Evolutionary conservation across 2,888 invertebrate species (phyloP), one percentile per base, ranked within the genome.

Genomic region (Amphimallon solstitiale): DNA sequence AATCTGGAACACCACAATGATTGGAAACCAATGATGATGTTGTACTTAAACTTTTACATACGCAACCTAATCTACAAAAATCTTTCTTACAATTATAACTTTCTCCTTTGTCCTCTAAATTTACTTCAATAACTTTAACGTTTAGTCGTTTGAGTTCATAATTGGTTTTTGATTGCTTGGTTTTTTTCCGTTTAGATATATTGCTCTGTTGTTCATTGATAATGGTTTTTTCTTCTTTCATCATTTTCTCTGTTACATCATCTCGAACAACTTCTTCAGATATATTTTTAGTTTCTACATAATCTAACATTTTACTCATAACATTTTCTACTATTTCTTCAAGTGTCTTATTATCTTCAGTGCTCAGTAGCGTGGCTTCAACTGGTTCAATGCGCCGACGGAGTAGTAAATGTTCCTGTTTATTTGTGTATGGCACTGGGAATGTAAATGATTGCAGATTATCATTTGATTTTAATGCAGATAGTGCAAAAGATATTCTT

Each of bases 41-140:
- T 66, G 84, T 83, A 34, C 80, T 76, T 34, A 90, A 76, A 72
- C 89, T 90, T 54, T 84, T 82, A 75, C 92, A 92, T 38, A 92
- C 77, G 76, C 92, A 92, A 2, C 91, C 92, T 62, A 90, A 78
- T 65, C 78, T 78, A 75, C 92, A 92, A 77, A 79, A 83, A 4
- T 83, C 80, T 72, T 89, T 87, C 0, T 68, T 70, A 75, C 91
- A 91, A 14, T 68, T 67, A 34, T 71, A 71, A 52, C 69, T 45
- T 38, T 70, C 68, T 6, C 73, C 75, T 23, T 83, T 77, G 63
- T 77, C 78, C 38, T 76, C 74, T 5, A 76, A 73, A 38, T 78
- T 76, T 2, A 82, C 82, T 74, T 86, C 86, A 60, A 91, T 89
- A 34, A 90, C 85, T 66, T 89, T 90, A 6, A 90, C 90, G 80